phyloP scores from a whole-genome alignment of 2,797 vertebrate genomes.

The Hozukius guyotensis region DNA sequence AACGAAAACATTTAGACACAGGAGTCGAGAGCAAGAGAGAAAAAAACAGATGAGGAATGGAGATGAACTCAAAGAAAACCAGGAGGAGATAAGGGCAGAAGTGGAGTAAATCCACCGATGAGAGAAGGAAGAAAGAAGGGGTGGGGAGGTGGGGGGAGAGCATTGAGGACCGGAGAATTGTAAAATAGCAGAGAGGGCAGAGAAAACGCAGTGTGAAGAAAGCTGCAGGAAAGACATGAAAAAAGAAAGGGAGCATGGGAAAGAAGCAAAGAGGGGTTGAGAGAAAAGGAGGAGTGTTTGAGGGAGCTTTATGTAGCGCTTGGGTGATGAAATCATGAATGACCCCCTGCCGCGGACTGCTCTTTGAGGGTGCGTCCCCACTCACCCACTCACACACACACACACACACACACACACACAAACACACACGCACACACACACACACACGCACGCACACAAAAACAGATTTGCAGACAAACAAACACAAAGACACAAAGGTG shows the following conservation, averaged over 20 bases:
- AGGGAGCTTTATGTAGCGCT: conserved; percentile 62
- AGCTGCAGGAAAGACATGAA: conserved; percentile 55
- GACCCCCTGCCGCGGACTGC: conserved; percentile 57
- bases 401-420: background rate
- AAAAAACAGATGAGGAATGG: background rate
- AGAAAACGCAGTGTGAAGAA: conserved; percentile 55
- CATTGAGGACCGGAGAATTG: conserved; percentile 12
- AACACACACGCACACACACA: background rate
- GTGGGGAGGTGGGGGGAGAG: background rate
- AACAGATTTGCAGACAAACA: conserved; percentile 63
- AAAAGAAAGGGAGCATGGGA: conserved; percentile 69
- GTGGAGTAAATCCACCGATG: conserved; percentile 35
- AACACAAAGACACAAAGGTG: conserved; percentile 49
- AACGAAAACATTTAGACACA: background rate
- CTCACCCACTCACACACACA: background rate
- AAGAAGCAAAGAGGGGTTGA: conserved; percentile 48
- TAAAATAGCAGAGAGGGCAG: conserved; percentile 35
- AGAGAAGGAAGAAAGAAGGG: conserved; percentile 4
- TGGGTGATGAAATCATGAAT: conserved; percentile 76
- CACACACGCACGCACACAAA: background rate
- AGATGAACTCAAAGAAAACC: conserved; percentile 17
- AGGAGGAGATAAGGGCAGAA: conserved; percentile 33
- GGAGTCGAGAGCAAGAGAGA: background rate
- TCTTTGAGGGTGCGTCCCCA: conserved; percentile 66
- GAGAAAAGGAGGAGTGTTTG: conserved; percentile 58